Evolutionary conservation across 2,888 invertebrate species (phyloP), one percentile per base, ranked within the genome.

Genomic region (Cerastis leucographa): DNA sequence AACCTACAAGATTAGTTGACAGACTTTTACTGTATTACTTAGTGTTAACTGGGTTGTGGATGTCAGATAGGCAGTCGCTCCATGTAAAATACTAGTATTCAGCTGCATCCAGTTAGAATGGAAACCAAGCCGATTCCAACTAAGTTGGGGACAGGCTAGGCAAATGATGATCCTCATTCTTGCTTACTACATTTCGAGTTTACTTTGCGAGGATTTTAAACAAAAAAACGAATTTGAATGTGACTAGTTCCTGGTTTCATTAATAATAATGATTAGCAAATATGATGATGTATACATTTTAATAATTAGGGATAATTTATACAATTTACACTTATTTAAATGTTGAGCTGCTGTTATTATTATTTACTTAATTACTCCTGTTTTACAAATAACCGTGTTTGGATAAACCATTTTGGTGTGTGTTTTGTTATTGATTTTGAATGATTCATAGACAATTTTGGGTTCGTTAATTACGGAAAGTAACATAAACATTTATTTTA

Each of bases 181-280:
- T 54, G 11, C 35, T 40, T 46, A 67, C 64, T 22, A 25, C 12
- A 35, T 6, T 14, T 25, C 44, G 0, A 17, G 0, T 64, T 35
- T n/a, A n/a, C 17, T 51, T 1, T 14, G 12, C 67, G 12, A 14
- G 2, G 2, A 19, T 44, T 40, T 25, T 1, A 35, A 61, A 25
- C 49, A n/a, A n/a, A n/a, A n/a, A n/a, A n/a, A n/a, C n/a, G 0
- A n/a, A 59, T 59, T 44, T 25, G 7, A 59, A 71, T 76, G 54
- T 46, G 14, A n/a, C 8, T 54, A n/a, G 25, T 51, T 59, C 17
- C 11, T 40, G 25, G 9, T 67, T 78, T 64, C 3, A 64, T 65
- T 68, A 59, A 83, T 78, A 71, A 49, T 14, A 68, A n/a, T n/a
- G n/a, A n/a, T 68, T 61, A 81, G 71, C 54, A 83, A 83, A 71